A percentile compares a stretch with the other conserved stretches of the same genome.
phyloP scores from a whole-genome alignment of 1,140 invertebrate genomes.

The Caenorhabditis remanei region DNA sequence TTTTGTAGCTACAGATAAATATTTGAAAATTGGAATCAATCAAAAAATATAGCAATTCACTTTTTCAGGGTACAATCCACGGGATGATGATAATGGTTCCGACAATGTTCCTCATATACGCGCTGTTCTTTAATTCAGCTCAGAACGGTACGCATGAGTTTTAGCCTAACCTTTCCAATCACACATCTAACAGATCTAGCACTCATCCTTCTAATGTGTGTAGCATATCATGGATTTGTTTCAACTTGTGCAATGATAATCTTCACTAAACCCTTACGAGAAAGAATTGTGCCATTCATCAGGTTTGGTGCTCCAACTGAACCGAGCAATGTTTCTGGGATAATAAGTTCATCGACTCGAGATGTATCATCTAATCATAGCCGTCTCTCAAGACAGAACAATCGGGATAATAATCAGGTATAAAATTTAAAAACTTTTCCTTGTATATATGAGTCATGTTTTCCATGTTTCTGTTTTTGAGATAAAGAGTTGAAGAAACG shows the following conservation, averaged over 20 bases:
- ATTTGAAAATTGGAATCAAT: too few species aligned
- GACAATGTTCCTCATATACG: not conserved
- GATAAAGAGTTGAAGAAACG: too few species aligned
- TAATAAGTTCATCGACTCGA: too few species aligned
- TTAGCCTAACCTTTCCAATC: too few species aligned
- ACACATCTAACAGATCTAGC: not conserved
- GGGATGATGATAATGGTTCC: not conserved
- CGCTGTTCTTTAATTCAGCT: not conserved
- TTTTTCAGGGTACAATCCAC: not conserved
- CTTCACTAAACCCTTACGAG: not conserved
- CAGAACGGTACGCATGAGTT: not conserved
- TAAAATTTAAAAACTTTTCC: too few species aligned
- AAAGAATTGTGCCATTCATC: not conserved
- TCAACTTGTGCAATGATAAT: not conserved
- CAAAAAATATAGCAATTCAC: too few species aligned
- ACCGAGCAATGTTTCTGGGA: not conserved
- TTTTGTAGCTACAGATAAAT: too few species aligned
- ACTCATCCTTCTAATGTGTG: not conserved
- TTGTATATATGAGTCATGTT: too few species aligned
- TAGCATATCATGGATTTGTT: conserved; percentile 13
- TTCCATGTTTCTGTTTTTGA: too few species aligned
- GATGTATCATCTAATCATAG: too few species aligned
- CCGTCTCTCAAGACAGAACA: too few species aligned
- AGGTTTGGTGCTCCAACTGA: not conserved
- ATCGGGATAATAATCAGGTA: too few species aligned